Conservation (phyloP, 2,113 vertebrate species). For the Lepisosteus oculatus region DNA sequence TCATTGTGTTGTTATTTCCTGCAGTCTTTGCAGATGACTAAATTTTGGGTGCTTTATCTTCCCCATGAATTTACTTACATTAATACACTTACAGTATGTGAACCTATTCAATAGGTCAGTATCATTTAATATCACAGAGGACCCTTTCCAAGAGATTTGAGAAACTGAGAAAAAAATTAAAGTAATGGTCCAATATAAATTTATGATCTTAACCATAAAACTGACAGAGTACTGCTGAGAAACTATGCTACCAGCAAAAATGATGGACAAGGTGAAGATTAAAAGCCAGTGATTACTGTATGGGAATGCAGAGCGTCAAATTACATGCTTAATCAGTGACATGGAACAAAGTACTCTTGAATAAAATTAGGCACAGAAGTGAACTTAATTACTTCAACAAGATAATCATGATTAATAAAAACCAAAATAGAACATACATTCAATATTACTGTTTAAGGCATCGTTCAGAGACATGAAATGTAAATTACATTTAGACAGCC, state of each 20-base stretch:
- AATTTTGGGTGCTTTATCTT: too few relatives aligned
- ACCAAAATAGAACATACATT: not conserved
- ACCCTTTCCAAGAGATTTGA: too few relatives aligned
- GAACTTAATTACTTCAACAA: not conserved
- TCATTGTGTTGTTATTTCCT: too few relatives aligned
- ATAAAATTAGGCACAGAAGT: conserved; percentile 4
- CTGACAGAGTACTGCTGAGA: not conserved
- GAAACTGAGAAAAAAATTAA: not conserved
- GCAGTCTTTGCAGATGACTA: too few relatives aligned
- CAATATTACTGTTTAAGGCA: not conserved
- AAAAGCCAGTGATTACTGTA: conserved; percentile 1
- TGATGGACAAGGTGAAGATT: not conserved
- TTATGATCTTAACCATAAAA: not conserved
- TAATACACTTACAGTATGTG: too few relatives aligned
- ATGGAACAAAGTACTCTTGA: conserved; percentile 8
- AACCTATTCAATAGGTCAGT: too few relatives aligned
- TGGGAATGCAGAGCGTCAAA: not conserved
- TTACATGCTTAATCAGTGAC: not conserved
- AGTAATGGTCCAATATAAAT: not conserved
- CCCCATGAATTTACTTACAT: too few relatives aligned
- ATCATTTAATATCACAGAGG: too few relatives aligned
- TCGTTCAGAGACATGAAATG: not conserved
- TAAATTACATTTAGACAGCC: not conserved
- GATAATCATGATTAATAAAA: not conserved
- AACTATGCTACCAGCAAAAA: not conserved